Percentiles rank a stretch among this genome's conserved stretches.
Evolutionary conservation across 92 coral and sea anemone genomes (phyloP).

Genomic region (Heteractis magnifica): DNA sequence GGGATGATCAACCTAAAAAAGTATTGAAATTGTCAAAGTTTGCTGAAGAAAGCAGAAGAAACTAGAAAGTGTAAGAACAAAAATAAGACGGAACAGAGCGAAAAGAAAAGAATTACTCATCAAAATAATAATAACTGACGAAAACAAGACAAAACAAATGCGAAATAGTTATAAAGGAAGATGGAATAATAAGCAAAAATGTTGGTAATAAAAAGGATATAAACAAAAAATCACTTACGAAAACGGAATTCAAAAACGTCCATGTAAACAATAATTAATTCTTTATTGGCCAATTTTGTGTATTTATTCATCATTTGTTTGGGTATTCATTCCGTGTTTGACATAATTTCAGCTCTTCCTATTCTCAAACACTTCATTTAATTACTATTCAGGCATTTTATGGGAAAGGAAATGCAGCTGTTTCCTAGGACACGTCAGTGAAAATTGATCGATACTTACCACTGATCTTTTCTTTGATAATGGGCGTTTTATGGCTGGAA

Average conservation of each 20-base stretch:
- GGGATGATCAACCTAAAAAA: neutral
- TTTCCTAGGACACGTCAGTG: neutral
- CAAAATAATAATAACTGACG: neutral
- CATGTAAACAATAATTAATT: neutral
- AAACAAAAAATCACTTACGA: neutral
- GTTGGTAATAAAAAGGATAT: neutral
- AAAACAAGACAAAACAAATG: no score
- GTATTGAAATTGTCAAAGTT: neutral
- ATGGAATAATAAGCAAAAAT: neutral
- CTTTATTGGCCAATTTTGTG: neutral
- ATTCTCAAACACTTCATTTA: neutral
- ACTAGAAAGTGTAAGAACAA: neutral
- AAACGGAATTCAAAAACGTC: neutral
- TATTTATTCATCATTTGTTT: neutral
- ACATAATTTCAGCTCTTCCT: neutral
- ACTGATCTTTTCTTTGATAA: conserved; percentile 21
- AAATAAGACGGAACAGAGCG: neutral
- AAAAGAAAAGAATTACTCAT: neutral
- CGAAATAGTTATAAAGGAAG: neutral
- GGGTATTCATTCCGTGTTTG: neutral
- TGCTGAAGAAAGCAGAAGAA: neutral
- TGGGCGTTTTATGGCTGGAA: conserved; percentile 25
- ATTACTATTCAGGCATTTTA: neutral
- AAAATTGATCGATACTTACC: conserved; percentile 30
- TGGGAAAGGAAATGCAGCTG: conserved; percentile 5